Percentiles rank a stretch among this genome's conserved stretches.
phyloP scores from a whole-genome alignment of 2,888 invertebrate species.

The Drosophila imparisetae region DNA sequence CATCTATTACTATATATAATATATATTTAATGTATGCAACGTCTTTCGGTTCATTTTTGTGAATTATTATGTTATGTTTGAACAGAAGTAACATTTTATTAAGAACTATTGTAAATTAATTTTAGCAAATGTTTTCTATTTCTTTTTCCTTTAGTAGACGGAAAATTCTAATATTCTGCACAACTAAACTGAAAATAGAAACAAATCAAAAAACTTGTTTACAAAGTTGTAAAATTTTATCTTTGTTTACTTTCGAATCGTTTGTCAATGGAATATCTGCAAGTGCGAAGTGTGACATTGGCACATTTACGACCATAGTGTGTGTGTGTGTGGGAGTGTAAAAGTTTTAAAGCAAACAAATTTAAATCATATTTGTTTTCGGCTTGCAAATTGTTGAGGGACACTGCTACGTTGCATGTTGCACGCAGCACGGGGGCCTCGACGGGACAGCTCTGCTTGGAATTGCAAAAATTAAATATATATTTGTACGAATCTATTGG shows the following conservation, averaged over 20 bases:
- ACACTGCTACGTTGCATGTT: slow-evolving; percentile 42
- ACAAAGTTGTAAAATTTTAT: slow-evolving; percentile 21
- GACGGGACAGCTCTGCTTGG: slow-evolving; percentile 49
- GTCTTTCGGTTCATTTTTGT: background rate
- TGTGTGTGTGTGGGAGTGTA: slow-evolving; percentile 1
- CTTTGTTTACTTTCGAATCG: slow-evolving; percentile 29
- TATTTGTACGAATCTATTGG: slow-evolving; percentile 59
- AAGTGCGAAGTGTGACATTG: slow-evolving; percentile 42
- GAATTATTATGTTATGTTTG: background rate
- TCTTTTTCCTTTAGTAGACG: background rate
- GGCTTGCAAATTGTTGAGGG: slow-evolving; percentile 46
- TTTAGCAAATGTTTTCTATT: background rate
- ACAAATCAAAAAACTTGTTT: background rate
- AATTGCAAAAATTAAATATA: slow-evolving; percentile 73
- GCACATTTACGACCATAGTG: slow-evolving; percentile 51
- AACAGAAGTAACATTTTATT: background rate
- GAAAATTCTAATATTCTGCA: background rate
- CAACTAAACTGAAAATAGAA: background rate
- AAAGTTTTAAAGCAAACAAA: slow-evolving; percentile 60
- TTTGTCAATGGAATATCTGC: slow-evolving; percentile 20
- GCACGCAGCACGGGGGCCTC: slow-evolving; percentile 36
- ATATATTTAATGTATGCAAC: too few species aligned
- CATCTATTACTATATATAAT: too few species aligned
- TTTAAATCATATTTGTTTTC: slow-evolving; percentile 71
- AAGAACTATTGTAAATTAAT: background rate